A percentile compares a stretch with the other conserved stretches of the same genome.
Evolutionary conservation across 2,888 invertebrate genomes (phyloP).

Genomic region (Parasteatoda lunata): DNA sequence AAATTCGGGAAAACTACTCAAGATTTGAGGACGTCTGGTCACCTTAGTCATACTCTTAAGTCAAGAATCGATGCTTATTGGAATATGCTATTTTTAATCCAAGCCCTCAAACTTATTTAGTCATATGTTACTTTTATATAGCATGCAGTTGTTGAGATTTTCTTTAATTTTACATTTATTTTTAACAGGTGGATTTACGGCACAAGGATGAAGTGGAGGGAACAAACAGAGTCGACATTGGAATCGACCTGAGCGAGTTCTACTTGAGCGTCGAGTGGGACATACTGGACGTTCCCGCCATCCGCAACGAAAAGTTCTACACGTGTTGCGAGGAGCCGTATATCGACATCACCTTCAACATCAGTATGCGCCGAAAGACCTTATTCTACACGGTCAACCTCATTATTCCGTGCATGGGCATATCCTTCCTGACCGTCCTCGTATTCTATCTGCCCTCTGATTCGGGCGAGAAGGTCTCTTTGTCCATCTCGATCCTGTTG

Average conservation of each 20-base stretch:
- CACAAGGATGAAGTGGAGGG: slow-evolving; percentile 88
- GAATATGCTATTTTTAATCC: no score
- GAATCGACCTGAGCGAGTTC: slow-evolving; percentile 97
- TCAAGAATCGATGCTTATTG: no score
- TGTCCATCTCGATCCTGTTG: slow-evolving; percentile 81
- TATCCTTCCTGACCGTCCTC: slow-evolving; percentile 93
- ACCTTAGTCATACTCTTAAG: no score
- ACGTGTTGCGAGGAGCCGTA: slow-evolving; percentile 97
- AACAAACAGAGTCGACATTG: slow-evolving; percentile 88
- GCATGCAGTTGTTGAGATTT: no score
- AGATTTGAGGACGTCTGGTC: no score
- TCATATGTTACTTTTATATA: no score
- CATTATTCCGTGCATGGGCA: slow-evolving; percentile 92
- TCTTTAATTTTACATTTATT: no score
- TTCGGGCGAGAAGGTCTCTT: slow-evolving; percentile 95
- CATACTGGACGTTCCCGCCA: slow-evolving; percentile 95
- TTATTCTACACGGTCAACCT: slow-evolving; percentile 96
- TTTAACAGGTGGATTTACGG: slow-evolving; percentile 85
- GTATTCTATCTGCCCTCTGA: slow-evolving; percentile 96
- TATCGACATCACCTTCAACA: slow-evolving; percentile 96
- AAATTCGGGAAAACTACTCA: no score
- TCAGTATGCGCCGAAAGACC: slow-evolving; percentile 94
- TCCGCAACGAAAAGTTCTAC: slow-evolving; percentile 92
- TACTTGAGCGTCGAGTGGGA: slow-evolving; percentile 99
- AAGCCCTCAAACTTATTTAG: no score